Base-by-base conservation (phyloP, 2,888 invertebrate species). In the Dendrolimus pini region DNA sequence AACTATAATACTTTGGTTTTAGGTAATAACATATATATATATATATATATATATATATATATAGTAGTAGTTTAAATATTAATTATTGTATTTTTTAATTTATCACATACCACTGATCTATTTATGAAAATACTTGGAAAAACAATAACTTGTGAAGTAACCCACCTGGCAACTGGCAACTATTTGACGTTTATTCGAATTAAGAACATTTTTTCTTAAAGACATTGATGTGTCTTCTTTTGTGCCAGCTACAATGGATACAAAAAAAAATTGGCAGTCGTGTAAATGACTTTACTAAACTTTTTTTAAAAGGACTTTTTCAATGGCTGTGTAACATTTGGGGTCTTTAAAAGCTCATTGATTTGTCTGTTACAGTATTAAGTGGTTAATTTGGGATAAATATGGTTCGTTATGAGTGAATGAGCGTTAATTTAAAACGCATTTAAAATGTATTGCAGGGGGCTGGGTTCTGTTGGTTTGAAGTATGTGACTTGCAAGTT, bases 151-250 rank as follows among this genome's bases (percentile, higher is more conserved):
- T 78, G 74, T 69, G 70, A 70, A 65, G 12, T 47, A 30, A 6
- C 2, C 47, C 47, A 47, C 47, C 47, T 47, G 47, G 47, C 65
- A 66, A 65, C 67, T 67, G 47, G 47, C 30, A 47, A 47, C 64
- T 69, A 65, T 64, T 72, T 75, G 72, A 76, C 76, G 71, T 76
- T 69, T 73, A 69, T 81, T 85, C 77, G 69, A 85, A 82, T 80
- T 86, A 77, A 56, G 71, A 80, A 80, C 70, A 66, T 73, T 77
- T 79, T 83, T 78, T 77, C 72, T 71, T 64, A 65, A 70, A 30
- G 30, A 30, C 6, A 70, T 68, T 85, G 88, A 89, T 85, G 83
- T 89, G 83, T 89, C 89, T 89, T 89, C 89, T 82, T 88, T 89
- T 89, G 83, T 88, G 80, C 72, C 74, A 65, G 71, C 65, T 73